phyloP scores from a whole-genome alignment of 2,888 invertebrate genomes.

The Apodemia hepburni region DNA sequence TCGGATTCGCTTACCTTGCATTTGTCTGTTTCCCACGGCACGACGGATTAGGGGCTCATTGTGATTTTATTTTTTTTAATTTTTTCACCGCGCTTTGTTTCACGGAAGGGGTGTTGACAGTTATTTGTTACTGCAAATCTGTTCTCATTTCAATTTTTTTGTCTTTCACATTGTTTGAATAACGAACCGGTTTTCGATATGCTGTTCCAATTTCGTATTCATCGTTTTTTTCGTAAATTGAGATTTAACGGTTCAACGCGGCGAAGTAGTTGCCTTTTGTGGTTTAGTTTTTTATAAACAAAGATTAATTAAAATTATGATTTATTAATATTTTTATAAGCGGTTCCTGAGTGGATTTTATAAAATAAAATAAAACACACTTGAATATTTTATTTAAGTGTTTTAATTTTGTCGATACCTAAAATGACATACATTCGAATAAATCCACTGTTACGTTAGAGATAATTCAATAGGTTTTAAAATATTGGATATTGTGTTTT shows the following conservation, averaged over 20 bases:
- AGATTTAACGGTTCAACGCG: slow-evolving; percentile 74
- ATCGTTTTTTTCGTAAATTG: slow-evolving; percentile 54
- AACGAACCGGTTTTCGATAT: slow-evolving; percentile 68
- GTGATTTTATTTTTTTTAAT: slow-evolving; percentile 66
- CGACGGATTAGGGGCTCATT: slow-evolving; percentile 67
- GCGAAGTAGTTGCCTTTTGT: slow-evolving; percentile 63
- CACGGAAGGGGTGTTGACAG: slow-evolving; percentile 79
- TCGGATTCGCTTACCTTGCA: slow-evolving; percentile 74
- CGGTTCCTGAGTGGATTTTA: slow-evolving; percentile 35
- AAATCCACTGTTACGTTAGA: neutral
- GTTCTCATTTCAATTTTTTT: slow-evolving; percentile 58
- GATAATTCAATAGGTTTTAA: neutral
- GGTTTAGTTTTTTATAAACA: slow-evolving; percentile 54
- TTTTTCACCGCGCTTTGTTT: slow-evolving; percentile 69
- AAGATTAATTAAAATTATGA: slow-evolving; percentile 75
- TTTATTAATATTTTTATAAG: slow-evolving; percentile 70
- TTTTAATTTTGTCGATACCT: neutral
- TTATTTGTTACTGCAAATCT: slow-evolving; percentile 74
- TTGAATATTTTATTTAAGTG: neutral
- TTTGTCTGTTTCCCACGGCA: slow-evolving; percentile 75
- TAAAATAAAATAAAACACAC: neutral
- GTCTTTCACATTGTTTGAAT: slow-evolving; percentile 67
- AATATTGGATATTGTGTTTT: no score
- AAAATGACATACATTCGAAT: neutral
- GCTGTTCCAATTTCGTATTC: slow-evolving; percentile 64